Evolutionary conservation across 1,140 invertebrate genomes (phyloP).

Genomic region (Arctopsyche grandis): DNA sequence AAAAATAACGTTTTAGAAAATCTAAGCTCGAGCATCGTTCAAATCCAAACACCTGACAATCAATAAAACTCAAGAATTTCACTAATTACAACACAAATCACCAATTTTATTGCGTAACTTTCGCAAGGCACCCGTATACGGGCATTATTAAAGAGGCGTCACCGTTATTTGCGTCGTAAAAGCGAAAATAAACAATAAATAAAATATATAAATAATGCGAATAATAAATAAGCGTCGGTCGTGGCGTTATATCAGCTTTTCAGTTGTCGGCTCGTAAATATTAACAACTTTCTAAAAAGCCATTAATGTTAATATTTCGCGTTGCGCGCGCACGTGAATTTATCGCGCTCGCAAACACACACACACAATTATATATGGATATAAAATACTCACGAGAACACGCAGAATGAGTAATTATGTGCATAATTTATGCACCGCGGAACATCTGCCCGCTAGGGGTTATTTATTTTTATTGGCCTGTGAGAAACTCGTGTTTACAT

Average conservation of each 20-base stretch:
- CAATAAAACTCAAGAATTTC: too few relatives aligned
- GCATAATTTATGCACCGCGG: conserved; percentile 30
- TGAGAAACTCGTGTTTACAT: conserved; percentile 31
- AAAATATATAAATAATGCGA: background rate
- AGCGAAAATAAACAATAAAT: conserved; percentile 31
- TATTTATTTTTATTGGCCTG: conserved; percentile 30
- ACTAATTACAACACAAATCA: too few relatives aligned
- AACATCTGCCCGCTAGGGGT: conserved; percentile 31
- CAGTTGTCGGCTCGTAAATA: conserved; percentile 38
- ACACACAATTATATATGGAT: background rate
- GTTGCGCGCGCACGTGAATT: background rate
- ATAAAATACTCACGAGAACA: background rate
- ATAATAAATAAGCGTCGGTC: conserved; percentile 12
- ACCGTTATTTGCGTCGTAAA: conserved; percentile 24
- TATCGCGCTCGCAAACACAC: background rate
- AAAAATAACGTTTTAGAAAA: too few relatives aligned
- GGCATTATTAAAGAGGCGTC: background rate
- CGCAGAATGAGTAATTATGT: conserved; percentile 35
- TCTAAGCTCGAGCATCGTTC: too few relatives aligned
- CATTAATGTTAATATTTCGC: conserved; percentile 36
- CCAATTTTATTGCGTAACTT: conserved; percentile 8
- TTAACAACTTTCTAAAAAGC: conserved; percentile 43
- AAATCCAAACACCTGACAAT: too few relatives aligned
- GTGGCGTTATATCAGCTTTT: conserved; percentile 28
- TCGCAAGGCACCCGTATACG: conserved; percentile 2